Evolutionary conservation across 2,888 invertebrate genomes (phyloP), one percentile per base, ranked within the genome.

Genomic region (Dynastes tityus): DNA sequence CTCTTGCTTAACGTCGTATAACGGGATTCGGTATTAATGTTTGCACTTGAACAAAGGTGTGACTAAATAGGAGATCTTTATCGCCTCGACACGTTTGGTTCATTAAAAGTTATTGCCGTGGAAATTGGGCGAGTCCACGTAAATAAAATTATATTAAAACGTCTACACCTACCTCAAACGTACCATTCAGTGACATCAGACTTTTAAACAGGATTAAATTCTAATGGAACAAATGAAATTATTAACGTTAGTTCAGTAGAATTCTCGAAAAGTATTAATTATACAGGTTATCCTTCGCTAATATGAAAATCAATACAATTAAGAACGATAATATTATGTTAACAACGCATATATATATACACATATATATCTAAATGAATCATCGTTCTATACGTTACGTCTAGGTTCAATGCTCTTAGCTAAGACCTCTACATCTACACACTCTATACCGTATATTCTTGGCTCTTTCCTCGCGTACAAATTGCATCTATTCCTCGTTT

Each of bases 51-150:
- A 61, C 16, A 32, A 73, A 73, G 73, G 73, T 22, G 61, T 58
- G 73, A 73, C 73, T 73, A 73, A 58, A 61, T 40, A 73, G 73
- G 58, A 40, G 73, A 70, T 73, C 58, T 58, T 73, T 73, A 73
- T 73, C 73, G 40, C 40, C 40, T 40, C 61, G 45, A 61, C 45
- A 22, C 45, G 73, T 73, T 45, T 40, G 58, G 9, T 73, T 40
- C 58, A 61, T 73, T 73, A 73, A 27, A 73, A 73, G 58, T 9
- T 73, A 73, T 58, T 58, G 8, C 61, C 16, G 29, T 27, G 45
- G 27, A 58, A 73, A 37, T 73, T 61, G 73, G 73, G 73, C 58
- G 58, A 73, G 61, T 27, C 58, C 32, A 37, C 29, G 61, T 61
- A 73, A 71, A 73, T 73, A 73, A 58, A 61, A 58, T 58, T 73